phyloP scores from a whole-genome alignment of 2,113 vertebrate genomes.

The Glaucomys volans region DNA sequence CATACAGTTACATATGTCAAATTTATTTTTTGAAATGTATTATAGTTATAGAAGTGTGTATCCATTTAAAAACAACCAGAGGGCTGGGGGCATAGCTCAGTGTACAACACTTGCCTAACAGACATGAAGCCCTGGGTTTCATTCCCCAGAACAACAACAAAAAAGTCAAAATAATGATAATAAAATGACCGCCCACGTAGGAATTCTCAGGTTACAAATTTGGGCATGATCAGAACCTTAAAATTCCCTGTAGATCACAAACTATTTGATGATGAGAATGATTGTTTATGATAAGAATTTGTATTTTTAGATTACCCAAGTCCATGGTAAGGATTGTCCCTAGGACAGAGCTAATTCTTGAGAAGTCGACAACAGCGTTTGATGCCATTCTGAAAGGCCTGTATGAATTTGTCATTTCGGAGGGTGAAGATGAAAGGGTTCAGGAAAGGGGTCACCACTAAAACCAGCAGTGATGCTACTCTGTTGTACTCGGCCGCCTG shows the following conservation, averaged over 20 bases:
- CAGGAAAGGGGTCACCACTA: constrained; percentile 71
- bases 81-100: no score
- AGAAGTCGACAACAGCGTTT: not conserved
- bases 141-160: not conserved
- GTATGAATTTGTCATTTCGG: constrained; percentile 71
- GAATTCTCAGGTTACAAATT: not conserved
- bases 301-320: not conserved
- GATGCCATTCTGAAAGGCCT: not conserved
- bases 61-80: not conserved
- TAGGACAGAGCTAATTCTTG: not conserved
- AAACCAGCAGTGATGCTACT: constrained; percentile 52
- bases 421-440: constrained; percentile 77
- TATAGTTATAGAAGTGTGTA: not conserved
- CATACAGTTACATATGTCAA: not conserved
- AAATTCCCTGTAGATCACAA: not conserved
- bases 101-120: no score
- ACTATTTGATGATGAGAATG: not conserved
- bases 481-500: constrained; percentile 57
- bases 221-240: not conserved
- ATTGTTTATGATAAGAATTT: not conserved
- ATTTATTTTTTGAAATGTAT: not conserved
- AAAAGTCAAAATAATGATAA: not conserved
- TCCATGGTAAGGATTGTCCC: not conserved
- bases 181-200: not conserved
- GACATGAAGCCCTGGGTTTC: not conserved